A percentile compares a stretch with the other conserved stretches of the same genome.
Evolutionary conservation across 2,888 invertebrate species (phyloP).

Genomic region (Alloplasta piceator): DNA sequence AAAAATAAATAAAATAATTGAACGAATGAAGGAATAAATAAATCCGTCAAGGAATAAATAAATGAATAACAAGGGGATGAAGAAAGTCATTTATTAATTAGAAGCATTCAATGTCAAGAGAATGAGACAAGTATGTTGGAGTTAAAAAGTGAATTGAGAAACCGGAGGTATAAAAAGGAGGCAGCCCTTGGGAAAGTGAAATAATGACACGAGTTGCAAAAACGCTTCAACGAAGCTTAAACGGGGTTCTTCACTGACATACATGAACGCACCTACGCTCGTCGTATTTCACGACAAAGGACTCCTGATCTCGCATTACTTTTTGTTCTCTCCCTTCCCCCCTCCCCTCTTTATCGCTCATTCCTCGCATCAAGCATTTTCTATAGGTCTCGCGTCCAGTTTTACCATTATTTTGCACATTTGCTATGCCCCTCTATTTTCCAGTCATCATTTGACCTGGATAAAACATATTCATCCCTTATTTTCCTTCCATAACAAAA

Average conservation of each 20-base stretch:
- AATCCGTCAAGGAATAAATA: not conserved
- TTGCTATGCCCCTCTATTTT: slow-evolving; percentile 16
- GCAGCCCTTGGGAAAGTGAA: slow-evolving; percentile 28
- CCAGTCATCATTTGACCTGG: not conserved
- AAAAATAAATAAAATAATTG: not conserved
- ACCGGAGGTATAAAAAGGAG: not conserved
- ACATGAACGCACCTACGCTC: not conserved
- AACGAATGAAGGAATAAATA: not conserved
- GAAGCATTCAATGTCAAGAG: too few relatives aligned
- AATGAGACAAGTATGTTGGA: too few relatives aligned
- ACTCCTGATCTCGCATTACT: slow-evolving; percentile 37
- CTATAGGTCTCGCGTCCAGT: not conserved
- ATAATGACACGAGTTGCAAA: slow-evolving; percentile 55
- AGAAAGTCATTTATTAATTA: too few relatives aligned
- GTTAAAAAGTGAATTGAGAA: too few relatives aligned
- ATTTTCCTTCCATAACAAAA: slow-evolving; percentile 8
- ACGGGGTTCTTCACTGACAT: slow-evolving; percentile 15
- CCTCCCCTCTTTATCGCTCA: not conserved
- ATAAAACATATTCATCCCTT: not conserved
- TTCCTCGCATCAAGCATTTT: slow-evolving; percentile 25
- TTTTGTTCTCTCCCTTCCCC: slow-evolving; percentile 26
- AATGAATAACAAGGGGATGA: not conserved
- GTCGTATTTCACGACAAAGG: slow-evolving; percentile 33
- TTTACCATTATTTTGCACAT: slow-evolving; percentile 31
- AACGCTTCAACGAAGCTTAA: slow-evolving; percentile 52